Percentiles rank a stretch among this genome's conserved stretches.
phyloP scores from a whole-genome alignment of 2,797 vertebrate species.

The Threskiornis aethiopicus region DNA sequence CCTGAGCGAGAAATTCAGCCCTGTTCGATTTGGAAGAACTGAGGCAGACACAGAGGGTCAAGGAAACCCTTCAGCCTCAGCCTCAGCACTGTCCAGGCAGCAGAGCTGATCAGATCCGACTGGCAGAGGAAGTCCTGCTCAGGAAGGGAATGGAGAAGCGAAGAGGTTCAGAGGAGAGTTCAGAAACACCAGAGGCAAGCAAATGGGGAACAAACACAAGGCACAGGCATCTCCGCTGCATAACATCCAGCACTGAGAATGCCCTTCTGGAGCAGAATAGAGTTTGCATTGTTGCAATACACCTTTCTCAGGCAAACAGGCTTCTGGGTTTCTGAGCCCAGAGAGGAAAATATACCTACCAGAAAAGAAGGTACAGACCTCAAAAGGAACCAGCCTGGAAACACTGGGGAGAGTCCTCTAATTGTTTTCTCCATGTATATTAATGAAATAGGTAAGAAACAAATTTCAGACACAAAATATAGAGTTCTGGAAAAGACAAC shows the following conservation, averaged over 20 bases:
- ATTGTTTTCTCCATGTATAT: not conserved
- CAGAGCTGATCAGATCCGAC: not conserved
- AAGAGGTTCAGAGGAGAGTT: not conserved
- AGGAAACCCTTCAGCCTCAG: not conserved
- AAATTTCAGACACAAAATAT: not conserved
- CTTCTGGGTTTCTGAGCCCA: not conserved
- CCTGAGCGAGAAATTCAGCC: not conserved
- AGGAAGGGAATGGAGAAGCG: not conserved
- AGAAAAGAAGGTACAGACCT: not conserved
- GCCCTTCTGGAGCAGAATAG: not conserved
- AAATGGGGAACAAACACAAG: not conserved
- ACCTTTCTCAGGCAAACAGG: not conserved
- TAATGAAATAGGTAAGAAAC: not conserved
- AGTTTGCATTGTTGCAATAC: not conserved
- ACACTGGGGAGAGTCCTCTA: not conserved
- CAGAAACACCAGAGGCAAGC: not conserved
- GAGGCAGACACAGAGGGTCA: not conserved
- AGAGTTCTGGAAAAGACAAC: not conserved
- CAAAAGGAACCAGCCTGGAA: not conserved
- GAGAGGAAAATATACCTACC: not conserved
- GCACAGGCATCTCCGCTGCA: accelerated
- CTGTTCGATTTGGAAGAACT: not conserved
- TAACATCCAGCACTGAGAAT: not conserved
- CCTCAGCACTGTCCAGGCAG: not conserved
- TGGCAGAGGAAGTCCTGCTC: not conserved